Evolutionary conservation across 2,113 vertebrate genomes (phyloP).

Genomic region (Chamaea fasciata): DNA sequence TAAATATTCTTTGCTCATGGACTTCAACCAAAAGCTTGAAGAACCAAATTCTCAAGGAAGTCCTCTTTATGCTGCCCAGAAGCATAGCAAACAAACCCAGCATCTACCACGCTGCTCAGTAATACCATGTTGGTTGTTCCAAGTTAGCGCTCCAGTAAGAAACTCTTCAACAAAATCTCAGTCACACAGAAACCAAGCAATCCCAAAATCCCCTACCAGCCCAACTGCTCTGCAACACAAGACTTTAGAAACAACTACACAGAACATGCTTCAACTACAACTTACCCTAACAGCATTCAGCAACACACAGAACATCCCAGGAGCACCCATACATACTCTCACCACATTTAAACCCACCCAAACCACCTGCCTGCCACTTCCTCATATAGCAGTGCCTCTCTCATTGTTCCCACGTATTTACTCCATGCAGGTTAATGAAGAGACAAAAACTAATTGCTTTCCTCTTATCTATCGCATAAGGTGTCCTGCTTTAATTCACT

Average conservation of each 20-base stretch:
- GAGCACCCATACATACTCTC: fast-evolving
- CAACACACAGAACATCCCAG: fast-evolving
- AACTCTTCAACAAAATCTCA: not conserved
- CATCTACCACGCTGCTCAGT: not conserved
- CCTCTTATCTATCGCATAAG: not conserved
- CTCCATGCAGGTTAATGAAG: not conserved
- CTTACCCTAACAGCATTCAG: fast-evolving
- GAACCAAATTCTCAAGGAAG: not conserved
- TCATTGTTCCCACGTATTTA: not conserved
- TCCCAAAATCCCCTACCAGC: not conserved
- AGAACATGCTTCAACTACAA: not conserved
- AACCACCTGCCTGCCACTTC: not conserved
- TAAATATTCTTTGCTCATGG: not conserved
- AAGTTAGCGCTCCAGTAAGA: not conserved
- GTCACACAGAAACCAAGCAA: not conserved
- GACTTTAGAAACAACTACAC: not conserved
- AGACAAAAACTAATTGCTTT: not conserved
- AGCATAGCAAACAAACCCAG: not conserved
- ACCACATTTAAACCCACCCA: not conserved
- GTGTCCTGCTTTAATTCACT: not conserved
- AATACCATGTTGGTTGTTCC: not conserved
- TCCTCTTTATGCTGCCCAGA: not conserved
- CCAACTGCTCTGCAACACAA: fast-evolving
- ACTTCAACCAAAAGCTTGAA: not conserved
- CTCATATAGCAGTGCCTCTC: fast-evolving